Evolutionary conservation across 1,140 invertebrate genomes (phyloP).

Genomic region (Anoplophora glabripennis): DNA sequence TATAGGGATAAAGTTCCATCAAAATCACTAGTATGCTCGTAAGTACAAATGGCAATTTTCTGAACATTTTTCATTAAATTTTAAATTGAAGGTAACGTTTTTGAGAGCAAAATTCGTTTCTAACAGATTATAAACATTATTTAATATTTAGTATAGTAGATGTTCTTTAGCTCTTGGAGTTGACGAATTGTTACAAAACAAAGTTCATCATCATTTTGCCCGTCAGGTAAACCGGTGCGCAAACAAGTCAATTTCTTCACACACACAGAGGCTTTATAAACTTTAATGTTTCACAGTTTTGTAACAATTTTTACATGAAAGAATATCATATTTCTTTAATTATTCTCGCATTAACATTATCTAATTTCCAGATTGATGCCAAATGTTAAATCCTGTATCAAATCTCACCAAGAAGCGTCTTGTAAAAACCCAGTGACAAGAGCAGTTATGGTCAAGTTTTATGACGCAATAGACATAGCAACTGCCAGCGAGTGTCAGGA

Average conservation of each 20-base stretch:
- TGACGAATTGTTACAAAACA: not conserved
- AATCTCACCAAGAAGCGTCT: conserved; percentile 2
- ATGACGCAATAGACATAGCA: conserved; percentile 1
- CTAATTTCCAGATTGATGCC: conserved; percentile 1
- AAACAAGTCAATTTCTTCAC: not conserved
- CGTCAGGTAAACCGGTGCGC: not conserved
- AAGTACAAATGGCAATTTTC: not conserved
- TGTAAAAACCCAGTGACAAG: conserved; percentile 8
- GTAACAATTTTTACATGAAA: not conserved
- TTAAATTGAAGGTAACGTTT: not conserved
- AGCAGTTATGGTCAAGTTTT: not conserved
- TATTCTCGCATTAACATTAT: too few species aligned
- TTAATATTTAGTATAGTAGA: too few species aligned
- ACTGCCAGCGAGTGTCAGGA: conserved; percentile 2
- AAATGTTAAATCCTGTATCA: conserved; percentile 1
- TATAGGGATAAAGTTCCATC: conserved; percentile 9
- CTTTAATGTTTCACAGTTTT: not conserved
- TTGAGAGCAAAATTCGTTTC: not conserved
- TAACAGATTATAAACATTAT: not conserved
- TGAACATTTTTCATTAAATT: not conserved
- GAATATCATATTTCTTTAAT: not conserved
- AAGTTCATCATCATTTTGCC: not conserved
- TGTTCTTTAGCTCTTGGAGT: too few species aligned
- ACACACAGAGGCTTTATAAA: not conserved
- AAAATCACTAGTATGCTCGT: conserved; percentile 11